phyloP scores from a whole-genome alignment of 92 coral and sea anemone species.

The Anthopleura xanthogrammica region DNA sequence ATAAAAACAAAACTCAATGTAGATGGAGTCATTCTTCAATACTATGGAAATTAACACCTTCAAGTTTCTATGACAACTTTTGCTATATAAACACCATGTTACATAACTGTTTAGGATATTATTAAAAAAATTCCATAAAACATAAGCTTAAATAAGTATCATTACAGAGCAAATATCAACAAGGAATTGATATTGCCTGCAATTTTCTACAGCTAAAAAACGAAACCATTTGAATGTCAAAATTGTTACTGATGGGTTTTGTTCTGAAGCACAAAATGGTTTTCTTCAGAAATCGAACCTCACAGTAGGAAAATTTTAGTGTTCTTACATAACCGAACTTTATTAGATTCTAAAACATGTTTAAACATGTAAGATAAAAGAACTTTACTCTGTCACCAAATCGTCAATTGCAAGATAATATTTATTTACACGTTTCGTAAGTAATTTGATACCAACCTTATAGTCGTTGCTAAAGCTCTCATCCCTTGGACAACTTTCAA shows the following conservation, averaged over 20 bases:
- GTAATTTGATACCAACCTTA: slow-evolving; percentile 51
- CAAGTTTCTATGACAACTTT: not conserved
- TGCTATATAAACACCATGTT: no score
- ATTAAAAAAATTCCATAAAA: no score
- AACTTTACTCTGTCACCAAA: not conserved
- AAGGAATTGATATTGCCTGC: not conserved
- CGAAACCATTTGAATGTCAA: not conserved
- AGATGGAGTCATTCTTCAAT: no score
- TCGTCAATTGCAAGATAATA: not conserved
- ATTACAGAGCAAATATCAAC: not conserved
- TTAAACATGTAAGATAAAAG: not conserved
- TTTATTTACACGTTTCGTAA: no score
- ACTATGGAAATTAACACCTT: no score
- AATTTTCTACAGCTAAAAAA: not conserved
- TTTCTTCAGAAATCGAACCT: not conserved
- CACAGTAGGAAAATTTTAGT: not conserved
- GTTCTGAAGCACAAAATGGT: not conserved
- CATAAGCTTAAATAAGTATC: no score
- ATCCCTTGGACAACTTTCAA: slow-evolving; percentile 88
- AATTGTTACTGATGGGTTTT: not conserved
- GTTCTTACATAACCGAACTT: no score
- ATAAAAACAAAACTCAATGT: not conserved
- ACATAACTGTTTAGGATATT: no score
- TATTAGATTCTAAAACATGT: not conserved
- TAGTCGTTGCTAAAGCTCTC: slow-evolving; percentile 96